A percentile compares a stretch with the other conserved stretches of the same genome.
phyloP scores from a whole-genome alignment of 2,113 vertebrate genomes.

The Siphamia tubifer region DNA sequence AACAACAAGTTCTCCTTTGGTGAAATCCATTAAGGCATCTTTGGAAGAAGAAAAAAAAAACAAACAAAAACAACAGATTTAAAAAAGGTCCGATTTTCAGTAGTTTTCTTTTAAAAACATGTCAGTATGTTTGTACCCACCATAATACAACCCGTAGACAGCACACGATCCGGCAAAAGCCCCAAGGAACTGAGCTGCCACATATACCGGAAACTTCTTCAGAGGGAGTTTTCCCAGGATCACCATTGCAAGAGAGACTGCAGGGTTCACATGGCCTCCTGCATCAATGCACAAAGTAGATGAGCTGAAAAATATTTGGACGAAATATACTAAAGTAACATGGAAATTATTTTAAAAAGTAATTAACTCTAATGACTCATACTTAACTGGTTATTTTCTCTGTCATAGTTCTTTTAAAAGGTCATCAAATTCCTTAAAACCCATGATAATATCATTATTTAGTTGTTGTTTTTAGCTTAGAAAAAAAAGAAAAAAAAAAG shows the following conservation, averaged over 20 bases:
- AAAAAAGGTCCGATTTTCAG: neutral
- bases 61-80: neutral
- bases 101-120: neutral
- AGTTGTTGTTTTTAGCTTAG: too few relatives aligned
- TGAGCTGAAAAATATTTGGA: neutral
- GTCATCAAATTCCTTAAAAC: too few relatives aligned
- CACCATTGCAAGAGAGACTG: constrained; percentile 93
- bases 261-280: constrained; percentile 97
- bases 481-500: too few relatives aligned
- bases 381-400: too few relatives aligned
- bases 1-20: constrained; percentile 79
- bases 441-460: too few relatives aligned
- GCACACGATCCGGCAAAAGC: constrained; percentile 88
- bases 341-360: neutral
- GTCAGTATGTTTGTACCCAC: constrained; percentile 69
- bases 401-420: too few relatives aligned
- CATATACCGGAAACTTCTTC: constrained; percentile 91
- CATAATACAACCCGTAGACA: constrained; percentile 90
- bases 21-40: constrained; percentile 89
- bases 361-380: too few relatives aligned
- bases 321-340: neutral
- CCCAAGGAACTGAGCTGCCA: constrained; percentile 88
- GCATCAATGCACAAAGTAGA: constrained; percentile 24
- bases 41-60: constrained; percentile 17
- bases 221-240: constrained; percentile 88